Conservation (phyloP, 2,113 vertebrate species). For the Centropus bengalensis region DNA sequence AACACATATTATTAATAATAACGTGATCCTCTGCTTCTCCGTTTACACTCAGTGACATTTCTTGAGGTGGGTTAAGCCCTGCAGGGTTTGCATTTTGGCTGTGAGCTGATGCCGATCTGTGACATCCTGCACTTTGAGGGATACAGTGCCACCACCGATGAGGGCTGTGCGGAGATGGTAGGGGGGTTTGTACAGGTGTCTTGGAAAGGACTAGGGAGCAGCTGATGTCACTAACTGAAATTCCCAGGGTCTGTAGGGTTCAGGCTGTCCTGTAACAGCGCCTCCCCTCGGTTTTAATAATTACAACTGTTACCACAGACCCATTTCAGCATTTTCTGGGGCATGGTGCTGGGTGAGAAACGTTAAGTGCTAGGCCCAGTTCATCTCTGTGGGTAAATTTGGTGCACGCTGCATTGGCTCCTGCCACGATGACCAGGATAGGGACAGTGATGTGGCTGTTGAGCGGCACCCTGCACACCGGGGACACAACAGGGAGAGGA, state of each 20-base stretch:
- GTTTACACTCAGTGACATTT: neutral
- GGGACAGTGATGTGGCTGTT: neutral
- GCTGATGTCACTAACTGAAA: neutral
- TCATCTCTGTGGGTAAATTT: neutral
- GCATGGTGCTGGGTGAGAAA: neutral
- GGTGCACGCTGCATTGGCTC: neutral
- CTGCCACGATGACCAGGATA: neutral
- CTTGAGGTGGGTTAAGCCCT: neutral
- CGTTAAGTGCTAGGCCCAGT: neutral
- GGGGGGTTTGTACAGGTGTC: neutral
- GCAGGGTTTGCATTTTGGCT: neutral
- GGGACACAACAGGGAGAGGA: neutral
- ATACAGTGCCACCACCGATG: neutral
- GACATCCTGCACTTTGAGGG: neutral
- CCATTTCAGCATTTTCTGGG: neutral
- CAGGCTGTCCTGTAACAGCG: neutral
- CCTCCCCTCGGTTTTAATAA: neutral
- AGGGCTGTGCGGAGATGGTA: neutral
- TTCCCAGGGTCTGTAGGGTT: neutral
- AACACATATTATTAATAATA: neutral
- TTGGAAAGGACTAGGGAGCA: neutral
- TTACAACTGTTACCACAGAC: neutral
- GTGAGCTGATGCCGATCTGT: fast-evolving
- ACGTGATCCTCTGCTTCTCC: neutral
- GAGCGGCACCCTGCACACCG: neutral